A percentile compares a stretch with the other conserved stretches of the same genome.
Evolutionary conservation across 1,140 invertebrate genomes (phyloP).

Genomic region (Drosophila athabasca): DNA sequence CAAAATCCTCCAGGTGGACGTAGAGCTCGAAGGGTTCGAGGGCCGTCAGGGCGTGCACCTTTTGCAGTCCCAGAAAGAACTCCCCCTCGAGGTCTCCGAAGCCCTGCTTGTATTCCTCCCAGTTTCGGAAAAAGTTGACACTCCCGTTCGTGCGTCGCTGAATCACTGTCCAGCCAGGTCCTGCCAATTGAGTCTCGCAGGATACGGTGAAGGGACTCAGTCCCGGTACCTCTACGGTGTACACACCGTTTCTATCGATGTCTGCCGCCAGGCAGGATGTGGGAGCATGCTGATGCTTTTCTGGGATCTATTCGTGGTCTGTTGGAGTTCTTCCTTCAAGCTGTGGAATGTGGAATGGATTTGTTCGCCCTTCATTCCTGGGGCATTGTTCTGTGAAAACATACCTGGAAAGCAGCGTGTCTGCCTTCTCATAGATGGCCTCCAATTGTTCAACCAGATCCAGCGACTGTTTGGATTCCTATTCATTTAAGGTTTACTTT

Average conservation of each 20-base stretch:
- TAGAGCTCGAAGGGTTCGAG: slow-evolving; percentile 86
- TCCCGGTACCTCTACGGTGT: slow-evolving; percentile 40
- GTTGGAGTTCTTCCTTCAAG: slow-evolving; percentile 12
- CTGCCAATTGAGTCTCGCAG: slow-evolving; percentile 54
- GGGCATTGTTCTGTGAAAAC: not conserved
- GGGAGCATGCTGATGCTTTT: not conserved
- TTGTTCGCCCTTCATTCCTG: too few species aligned
- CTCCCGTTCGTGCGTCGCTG: slow-evolving; percentile 87
- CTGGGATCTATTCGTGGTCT: not conserved
- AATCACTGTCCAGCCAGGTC: slow-evolving; percentile 86
- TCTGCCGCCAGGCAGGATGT: slow-evolving; percentile 39
- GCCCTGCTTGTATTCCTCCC: slow-evolving; percentile 87
- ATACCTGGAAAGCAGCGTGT: slow-evolving; percentile 29
- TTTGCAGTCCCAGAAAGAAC: slow-evolving; percentile 87
- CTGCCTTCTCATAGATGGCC: slow-evolving; percentile 23
- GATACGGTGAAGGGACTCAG: slow-evolving; percentile 43
- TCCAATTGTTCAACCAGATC: slow-evolving; percentile 23
- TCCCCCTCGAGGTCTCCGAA: slow-evolving; percentile 87
- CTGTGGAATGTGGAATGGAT: not conserved
- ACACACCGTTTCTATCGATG: slow-evolving; percentile 14
- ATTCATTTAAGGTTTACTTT: not conserved
- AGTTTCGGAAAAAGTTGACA: slow-evolving; percentile 87
- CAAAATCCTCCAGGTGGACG: slow-evolving; percentile 87
- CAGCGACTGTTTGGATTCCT: slow-evolving; percentile 13
- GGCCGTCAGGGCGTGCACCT: slow-evolving; percentile 85